Evolutionary conservation across 2,888 invertebrate species (phyloP).

Genomic region (Polydrusus cervinus): DNA sequence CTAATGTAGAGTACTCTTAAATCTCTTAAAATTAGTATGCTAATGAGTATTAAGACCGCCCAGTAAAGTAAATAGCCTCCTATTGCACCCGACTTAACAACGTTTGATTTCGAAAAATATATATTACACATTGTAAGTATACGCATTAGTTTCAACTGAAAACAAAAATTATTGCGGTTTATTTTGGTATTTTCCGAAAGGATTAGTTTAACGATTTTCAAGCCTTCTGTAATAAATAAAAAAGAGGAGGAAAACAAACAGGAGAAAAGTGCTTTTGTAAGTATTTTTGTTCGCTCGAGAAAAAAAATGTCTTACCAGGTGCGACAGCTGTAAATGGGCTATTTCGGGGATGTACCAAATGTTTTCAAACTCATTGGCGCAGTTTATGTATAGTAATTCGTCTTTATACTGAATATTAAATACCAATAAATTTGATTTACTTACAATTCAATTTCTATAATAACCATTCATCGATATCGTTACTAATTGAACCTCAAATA

Average conservation of each 20-base stretch:
- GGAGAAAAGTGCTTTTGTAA: slow-evolving; percentile 39
- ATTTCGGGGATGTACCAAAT: slow-evolving; percentile 67
- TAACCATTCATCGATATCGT: too few species aligned
- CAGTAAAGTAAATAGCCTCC: too few species aligned
- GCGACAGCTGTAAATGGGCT: slow-evolving; percentile 69
- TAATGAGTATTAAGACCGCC: too few species aligned
- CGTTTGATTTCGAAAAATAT: too few species aligned
- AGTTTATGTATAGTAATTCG: background rate
- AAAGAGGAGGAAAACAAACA: slow-evolving; percentile 24
- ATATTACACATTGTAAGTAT: too few species aligned
- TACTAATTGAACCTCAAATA: too few species aligned
- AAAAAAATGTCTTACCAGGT: slow-evolving; percentile 72
- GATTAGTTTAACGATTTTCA: slow-evolving; percentile 10
- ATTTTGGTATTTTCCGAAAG: slow-evolving; percentile 25
- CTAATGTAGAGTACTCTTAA: too few species aligned
- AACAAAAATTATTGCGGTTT: background rate
- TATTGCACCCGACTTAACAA: too few species aligned
- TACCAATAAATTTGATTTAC: too few species aligned
- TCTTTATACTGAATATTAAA: background rate
- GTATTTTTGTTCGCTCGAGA: slow-evolving; percentile 58
- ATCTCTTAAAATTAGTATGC: too few species aligned
- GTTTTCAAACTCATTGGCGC: slow-evolving; percentile 46
- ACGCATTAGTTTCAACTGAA: background rate
- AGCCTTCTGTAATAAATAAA: slow-evolving; percentile 48
- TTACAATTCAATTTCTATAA: too few species aligned